phyloP scores from a whole-genome alignment of 2,888 invertebrate genomes.

The Oligia latruncula region DNA sequence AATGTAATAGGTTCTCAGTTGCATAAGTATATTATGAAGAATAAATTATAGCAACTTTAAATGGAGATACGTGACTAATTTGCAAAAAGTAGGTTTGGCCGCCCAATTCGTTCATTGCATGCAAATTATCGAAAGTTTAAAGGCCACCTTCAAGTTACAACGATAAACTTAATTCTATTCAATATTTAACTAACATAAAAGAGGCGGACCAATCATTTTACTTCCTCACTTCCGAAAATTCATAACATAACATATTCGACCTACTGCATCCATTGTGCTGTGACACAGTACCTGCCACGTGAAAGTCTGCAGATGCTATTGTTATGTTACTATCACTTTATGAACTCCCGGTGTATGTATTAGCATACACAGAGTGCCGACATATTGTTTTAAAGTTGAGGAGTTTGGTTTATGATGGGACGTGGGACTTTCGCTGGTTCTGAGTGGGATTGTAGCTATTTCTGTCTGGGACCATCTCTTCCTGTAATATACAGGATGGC shows the following conservation, averaged over 20 bases:
- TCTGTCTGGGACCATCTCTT: constrained; percentile 5
- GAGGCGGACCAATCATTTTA: constrained; percentile 4
- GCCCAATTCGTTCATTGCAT: neutral
- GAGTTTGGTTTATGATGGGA: constrained; percentile 39
- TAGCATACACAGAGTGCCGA: constrained; percentile 49
- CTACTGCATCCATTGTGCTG: constrained; percentile 28
- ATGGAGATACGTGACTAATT: neutral
- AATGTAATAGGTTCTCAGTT: neutral
- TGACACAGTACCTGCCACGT: constrained; percentile 44
- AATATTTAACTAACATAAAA: constrained; percentile 17
- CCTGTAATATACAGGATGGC: neutral
- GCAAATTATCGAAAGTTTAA: constrained; percentile 14
- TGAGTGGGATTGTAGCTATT: constrained; percentile 14
- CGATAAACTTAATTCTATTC: neutral
- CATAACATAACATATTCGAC: constrained; percentile 11
- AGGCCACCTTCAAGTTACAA: neutral
- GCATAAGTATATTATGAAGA: neutral
- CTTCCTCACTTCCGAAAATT: neutral
- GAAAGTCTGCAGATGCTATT: constrained; percentile 60
- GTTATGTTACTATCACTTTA: constrained; percentile 57
- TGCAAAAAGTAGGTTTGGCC: neutral
- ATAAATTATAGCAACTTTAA: neutral
- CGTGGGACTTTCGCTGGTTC: constrained; percentile 46
- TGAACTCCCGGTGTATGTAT: constrained; percentile 41
- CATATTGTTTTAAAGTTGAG: constrained; percentile 43